Percentiles rank a stretch among this genome's conserved stretches.
These are phyloP conservation scores for Sebastiscus tertius DNA, from an alignment of 2,797 vertebrate species.

Conservation along the genomic window DNA sequence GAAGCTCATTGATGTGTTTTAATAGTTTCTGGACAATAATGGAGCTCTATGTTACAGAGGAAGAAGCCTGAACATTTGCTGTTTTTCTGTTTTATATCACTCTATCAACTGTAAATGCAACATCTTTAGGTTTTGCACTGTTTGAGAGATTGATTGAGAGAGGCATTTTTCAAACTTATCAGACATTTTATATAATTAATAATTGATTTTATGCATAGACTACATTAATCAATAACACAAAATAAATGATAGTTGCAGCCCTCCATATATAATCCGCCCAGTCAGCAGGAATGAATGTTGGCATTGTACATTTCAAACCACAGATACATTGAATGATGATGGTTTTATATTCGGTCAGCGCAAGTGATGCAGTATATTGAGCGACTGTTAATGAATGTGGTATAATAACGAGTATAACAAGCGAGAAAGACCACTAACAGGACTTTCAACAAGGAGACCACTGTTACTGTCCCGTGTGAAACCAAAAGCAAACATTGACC, in stretches of 20 bases:
- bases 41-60: not conserved
- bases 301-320: not conserved
- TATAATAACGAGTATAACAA: not conserved
- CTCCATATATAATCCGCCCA: not conserved
- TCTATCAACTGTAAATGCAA: not conserved
- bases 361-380: not conserved
- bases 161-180: too few species aligned
- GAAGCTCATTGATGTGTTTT: not conserved
- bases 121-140: not conserved
- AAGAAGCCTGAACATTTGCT: fast-evolving
- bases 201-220: too few species aligned
- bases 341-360: not conserved
- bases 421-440: not conserved
- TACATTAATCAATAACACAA: not conserved
- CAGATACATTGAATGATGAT: not conserved
- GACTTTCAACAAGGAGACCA: not conserved
- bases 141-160: not conserved
- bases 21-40: not conserved
- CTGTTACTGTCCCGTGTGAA: not conserved
- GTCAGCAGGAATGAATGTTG: not conserved
- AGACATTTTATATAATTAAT: too few species aligned
- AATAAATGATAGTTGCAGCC: not conserved
- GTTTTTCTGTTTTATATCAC: too few species aligned
- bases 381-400: not conserved
- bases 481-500: not conserved